These are phyloP conservation scores for Zaprionus taronus DNA, from an alignment of 1,140 invertebrate genomes.

Conservation along the genomic window DNA sequence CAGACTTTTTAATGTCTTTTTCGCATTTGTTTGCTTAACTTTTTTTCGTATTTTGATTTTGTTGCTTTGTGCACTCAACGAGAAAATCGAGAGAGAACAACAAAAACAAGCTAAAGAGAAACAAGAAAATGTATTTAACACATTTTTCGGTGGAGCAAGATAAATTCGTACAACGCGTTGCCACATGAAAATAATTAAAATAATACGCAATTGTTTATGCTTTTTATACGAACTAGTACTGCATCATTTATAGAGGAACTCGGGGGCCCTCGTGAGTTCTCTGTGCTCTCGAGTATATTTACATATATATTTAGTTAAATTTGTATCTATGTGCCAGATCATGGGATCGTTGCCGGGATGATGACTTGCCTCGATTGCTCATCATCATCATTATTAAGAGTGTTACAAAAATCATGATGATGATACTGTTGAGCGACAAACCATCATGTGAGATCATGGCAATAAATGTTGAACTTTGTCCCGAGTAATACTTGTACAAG, in stretches of 20 bases:
- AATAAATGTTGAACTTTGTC: conserved; percentile 36
- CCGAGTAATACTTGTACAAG: conserved; percentile 22
- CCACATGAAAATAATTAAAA: conserved; percentile 65
- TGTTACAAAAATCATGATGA: neutral
- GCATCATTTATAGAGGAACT: conserved; percentile 4
- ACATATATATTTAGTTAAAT: conserved; percentile 2
- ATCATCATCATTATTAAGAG: conserved; percentile 13
- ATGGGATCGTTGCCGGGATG: conserved; percentile 35
- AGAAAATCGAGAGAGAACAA: conserved; percentile 30
- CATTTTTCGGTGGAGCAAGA: conserved; percentile 55
- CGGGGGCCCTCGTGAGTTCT: neutral
- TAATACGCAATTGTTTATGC: conserved; percentile 76
- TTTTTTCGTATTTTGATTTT: conserved; percentile 26
- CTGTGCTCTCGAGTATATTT: neutral
- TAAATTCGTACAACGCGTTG: conserved; percentile 50
- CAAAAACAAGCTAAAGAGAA: conserved; percentile 41
- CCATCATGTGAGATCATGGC: conserved; percentile 68
- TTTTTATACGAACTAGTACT: conserved; percentile 24
- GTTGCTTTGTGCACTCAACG: conserved; percentile 16
- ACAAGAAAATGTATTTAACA: conserved; percentile 59
- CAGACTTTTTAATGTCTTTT: conserved; percentile 14
- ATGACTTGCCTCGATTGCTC: conserved; percentile 35
- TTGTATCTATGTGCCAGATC: conserved; percentile 13
- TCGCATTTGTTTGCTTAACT: conserved; percentile 26
- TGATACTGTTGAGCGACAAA: neutral